These are phyloP conservation scores for Cacatua alba DNA, from an alignment of 2,113 vertebrate genomes.

Conservation along the genomic window DNA sequence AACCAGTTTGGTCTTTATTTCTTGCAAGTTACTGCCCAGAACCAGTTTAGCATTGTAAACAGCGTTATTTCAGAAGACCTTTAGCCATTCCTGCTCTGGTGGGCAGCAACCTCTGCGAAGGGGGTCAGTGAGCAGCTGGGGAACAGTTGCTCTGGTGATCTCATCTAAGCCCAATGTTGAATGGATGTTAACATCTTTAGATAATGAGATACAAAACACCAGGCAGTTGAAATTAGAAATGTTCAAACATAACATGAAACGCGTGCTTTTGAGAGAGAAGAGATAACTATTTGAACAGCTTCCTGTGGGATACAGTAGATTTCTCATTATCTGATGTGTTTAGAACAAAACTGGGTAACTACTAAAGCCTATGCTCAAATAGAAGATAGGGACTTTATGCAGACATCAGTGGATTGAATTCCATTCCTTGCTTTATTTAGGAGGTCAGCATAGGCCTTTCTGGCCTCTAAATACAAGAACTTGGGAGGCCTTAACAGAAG, in stretches of 20 bases:
- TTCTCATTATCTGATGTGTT: background rate
- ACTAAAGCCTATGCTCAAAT: background rate
- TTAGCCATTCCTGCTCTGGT: background rate
- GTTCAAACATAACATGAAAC: constrained; percentile 7
- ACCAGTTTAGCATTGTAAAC: background rate
- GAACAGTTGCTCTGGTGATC: background rate
- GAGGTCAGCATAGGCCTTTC: background rate
- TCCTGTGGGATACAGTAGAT: background rate
- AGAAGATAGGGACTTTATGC: background rate
- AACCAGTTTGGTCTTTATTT: background rate
- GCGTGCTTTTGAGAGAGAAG: background rate
- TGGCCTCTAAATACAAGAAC: background rate
- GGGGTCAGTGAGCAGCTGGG: background rate
- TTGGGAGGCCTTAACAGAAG: background rate
- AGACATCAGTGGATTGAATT: background rate
- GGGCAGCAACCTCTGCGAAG: background rate
- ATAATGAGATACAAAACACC: background rate
- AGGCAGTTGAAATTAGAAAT: constrained; percentile 12
- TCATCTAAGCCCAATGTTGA: background rate
- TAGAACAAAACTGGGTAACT: background rate
- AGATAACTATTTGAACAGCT: background rate
- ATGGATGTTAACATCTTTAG: background rate
- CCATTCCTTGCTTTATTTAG: background rate
- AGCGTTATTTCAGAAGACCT: background rate
- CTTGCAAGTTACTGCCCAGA: background rate